Percentiles rank a stretch among this genome's conserved stretches.
Conservation (phyloP, 2,797 vertebrate genomes). For the Nyctalus aviator region DNA sequence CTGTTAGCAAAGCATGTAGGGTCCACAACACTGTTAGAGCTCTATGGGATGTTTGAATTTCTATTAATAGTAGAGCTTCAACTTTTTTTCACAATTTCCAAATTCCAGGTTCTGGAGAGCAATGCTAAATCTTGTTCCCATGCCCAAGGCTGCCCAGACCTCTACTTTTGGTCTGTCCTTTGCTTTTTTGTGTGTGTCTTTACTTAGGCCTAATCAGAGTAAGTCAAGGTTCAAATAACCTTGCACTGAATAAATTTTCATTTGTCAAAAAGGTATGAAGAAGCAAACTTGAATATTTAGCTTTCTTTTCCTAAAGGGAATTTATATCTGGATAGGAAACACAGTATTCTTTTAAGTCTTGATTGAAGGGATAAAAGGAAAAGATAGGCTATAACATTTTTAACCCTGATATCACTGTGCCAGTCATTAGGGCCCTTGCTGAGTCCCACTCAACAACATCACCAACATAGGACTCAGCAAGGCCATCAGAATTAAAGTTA, state of each 20-base stretch:
- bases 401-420: not conserved
- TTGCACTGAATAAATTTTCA: not conserved
- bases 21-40: not conserved
- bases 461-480: not conserved
- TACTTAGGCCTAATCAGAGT: not conserved
- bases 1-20: not conserved
- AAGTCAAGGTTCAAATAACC: not conserved
- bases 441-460: not conserved
- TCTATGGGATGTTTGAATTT: not conserved
- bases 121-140: not conserved
- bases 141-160: not conserved
- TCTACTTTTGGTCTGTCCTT: not conserved
- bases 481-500: not conserved
- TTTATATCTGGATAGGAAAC: not conserved
- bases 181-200: not conserved
- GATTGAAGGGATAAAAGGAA: conserved; percentile 2
- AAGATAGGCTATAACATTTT: not conserved
- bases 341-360: not conserved
- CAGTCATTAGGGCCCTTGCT: not conserved
- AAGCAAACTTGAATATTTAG: not conserved
- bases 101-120: not conserved
- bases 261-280: not conserved
- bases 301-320: not conserved
- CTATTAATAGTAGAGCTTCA: not conserved
- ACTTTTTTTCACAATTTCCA: not conserved